A percentile compares a stretch with the other conserved stretches of the same genome.
These are phyloP conservation scores for Aphidius gifuensis DNA, from an alignment of 1,140 invertebrate genomes.

Conservation along the genomic window DNA sequence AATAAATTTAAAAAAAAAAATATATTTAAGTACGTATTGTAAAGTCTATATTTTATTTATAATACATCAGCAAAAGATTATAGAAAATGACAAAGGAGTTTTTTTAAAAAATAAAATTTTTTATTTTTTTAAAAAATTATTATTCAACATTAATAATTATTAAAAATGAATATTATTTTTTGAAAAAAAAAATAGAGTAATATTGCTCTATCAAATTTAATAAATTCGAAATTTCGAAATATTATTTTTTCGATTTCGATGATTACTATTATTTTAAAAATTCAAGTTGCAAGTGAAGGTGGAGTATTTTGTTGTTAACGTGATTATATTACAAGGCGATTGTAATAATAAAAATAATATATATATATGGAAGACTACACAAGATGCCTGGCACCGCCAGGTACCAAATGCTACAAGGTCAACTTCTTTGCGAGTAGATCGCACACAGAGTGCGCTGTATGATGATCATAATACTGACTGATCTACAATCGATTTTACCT, in stretches of 20 bases:
- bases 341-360: background rate
- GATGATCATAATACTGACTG: slow-evolving; percentile 20
- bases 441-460: slow-evolving; percentile 33
- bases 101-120: too few relatives aligned
- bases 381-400: slow-evolving; percentile 46
- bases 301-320: background rate
- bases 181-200: too few relatives aligned
- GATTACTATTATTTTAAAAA: background rate
- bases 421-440: slow-evolving; percentile 36
- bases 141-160: too few relatives aligned
- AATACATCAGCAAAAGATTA: too few relatives aligned
- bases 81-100: too few relatives aligned
- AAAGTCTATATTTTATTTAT: too few relatives aligned
- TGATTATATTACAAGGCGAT: background rate
- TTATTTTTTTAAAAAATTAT: too few relatives aligned
- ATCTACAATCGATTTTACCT: background rate
- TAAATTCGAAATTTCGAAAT: too few relatives aligned
- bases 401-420: slow-evolving; percentile 56
- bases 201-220: too few relatives aligned
- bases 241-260: background rate
- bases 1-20: too few relatives aligned
- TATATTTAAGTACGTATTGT: too few relatives aligned
- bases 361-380: slow-evolving; percentile 5
- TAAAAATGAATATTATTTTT: too few relatives aligned
- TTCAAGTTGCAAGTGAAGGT: background rate